Percentiles rank a stretch among this genome's conserved stretches.
Evolutionary conservation across 2,888 invertebrate species (phyloP).

Genomic region (Erpobdella octoculata): DNA sequence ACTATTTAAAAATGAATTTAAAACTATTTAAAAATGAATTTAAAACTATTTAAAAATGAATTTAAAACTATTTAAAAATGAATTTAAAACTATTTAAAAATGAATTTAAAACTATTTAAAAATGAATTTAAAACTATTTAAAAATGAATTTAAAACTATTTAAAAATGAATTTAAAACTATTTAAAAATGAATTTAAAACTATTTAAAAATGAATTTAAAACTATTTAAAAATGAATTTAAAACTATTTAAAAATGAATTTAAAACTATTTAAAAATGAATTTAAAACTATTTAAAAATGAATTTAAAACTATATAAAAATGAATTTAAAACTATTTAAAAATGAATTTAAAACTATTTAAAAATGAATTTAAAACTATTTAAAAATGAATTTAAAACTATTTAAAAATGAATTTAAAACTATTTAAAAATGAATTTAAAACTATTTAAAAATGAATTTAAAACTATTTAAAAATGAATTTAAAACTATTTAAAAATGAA

Average conservation of each 20-base stretch:
- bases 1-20: neutral
- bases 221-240: neutral
- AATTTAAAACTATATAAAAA: neutral
- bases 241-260: neutral
- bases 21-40: neutral
- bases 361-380: neutral
- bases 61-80: neutral
- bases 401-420: neutral
- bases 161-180: too few species aligned
- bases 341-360: too few species aligned
- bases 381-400: neutral
- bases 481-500: neutral
- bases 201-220: neutral
- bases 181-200: neutral
- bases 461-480: neutral
- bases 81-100: neutral
- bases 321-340: neutral
- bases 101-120: constrained; percentile 1
- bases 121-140: neutral
- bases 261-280: neutral
- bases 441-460: neutral
- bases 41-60: neutral
- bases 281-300: neutral
- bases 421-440: neutral
- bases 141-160: neutral